A percentile compares a stretch with the other conserved stretches of the same genome.
phyloP scores from a whole-genome alignment of 2,888 invertebrate genomes.

The Ennomos quercinarius region DNA sequence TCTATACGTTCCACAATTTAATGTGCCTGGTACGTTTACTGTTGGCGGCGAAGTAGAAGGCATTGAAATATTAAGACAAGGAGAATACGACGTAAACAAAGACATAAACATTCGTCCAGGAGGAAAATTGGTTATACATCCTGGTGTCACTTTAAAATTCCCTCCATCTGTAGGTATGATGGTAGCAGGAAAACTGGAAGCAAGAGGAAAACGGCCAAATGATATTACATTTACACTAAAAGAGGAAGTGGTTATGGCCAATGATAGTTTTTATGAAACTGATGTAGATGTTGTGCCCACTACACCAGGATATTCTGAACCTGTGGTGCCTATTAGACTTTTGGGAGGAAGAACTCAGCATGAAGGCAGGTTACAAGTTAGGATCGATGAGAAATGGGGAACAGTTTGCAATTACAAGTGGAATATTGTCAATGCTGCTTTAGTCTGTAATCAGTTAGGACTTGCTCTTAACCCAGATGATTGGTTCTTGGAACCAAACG shows the following conservation, averaged over 20 bases:
- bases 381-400: constrained; percentile 96
- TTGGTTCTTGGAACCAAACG: constrained; percentile 93
- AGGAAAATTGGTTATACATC: constrained; percentile 94
- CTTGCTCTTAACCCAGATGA: constrained; percentile 96
- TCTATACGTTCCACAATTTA: constrained; percentile 92
- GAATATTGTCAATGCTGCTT: constrained; percentile 95
- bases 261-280: constrained; percentile 87
- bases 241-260: constrained; percentile 88
- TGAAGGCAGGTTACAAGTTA: constrained; percentile 95
- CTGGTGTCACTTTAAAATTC: constrained; percentile 95
- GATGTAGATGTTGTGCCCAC: constrained; percentile 86
- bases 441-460: constrained; percentile 98
- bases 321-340: constrained; percentile 90
- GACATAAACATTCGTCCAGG: constrained; percentile 98
- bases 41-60: constrained; percentile 98
- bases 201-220: constrained; percentile 91
- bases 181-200: constrained; percentile 96
- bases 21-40: constrained; percentile 87
- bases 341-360: constrained; percentile 92
- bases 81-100: constrained; percentile 95
- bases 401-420: constrained; percentile 99
- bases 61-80: constrained; percentile 91
- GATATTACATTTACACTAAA: constrained; percentile 92
- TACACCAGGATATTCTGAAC: constrained; percentile 85
- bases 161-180: constrained; percentile 98